A percentile compares a stretch with the other conserved stretches of the same genome.
Evolutionary conservation across 2,888 invertebrate species (phyloP).

Genomic region (Drosophila kuntzei): DNA sequence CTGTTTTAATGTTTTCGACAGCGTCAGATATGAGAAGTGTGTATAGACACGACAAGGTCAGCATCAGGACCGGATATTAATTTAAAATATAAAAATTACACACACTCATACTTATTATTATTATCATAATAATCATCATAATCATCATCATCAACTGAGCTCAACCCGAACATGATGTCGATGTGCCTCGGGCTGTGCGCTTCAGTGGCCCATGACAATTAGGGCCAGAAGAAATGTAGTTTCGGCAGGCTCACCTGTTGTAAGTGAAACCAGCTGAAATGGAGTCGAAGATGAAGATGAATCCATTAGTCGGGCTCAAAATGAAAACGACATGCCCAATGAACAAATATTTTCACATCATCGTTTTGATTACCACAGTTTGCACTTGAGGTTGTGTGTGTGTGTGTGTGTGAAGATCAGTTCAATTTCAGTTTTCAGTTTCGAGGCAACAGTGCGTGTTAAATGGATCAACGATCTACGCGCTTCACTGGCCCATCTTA

Average conservation of each 20-base stretch:
- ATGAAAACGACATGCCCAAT: slow-evolving; percentile 67
- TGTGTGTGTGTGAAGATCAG: slow-evolving; percentile 23
- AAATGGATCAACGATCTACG: slow-evolving; percentile 73
- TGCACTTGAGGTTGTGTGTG: slow-evolving; percentile 24
- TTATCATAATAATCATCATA: slow-evolving; percentile 56
- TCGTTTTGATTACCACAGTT: slow-evolving; percentile 71
- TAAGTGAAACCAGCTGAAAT: slow-evolving; percentile 58
- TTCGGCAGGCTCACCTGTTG: slow-evolving; percentile 54
- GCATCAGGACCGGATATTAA: slow-evolving; percentile 70
- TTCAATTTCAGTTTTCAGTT: slow-evolving; percentile 76
- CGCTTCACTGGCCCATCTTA: slow-evolving; percentile 54
- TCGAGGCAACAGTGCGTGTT: slow-evolving; percentile 72
- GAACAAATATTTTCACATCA: slow-evolving; percentile 77
- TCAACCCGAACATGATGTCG: slow-evolving; percentile 17
- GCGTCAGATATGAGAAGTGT: slow-evolving; percentile 6
- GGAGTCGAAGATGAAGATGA: slow-evolving; percentile 24
- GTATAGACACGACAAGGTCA: slow-evolving; percentile 39
- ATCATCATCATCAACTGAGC: slow-evolving; percentile 25
- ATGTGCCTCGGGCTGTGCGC: slow-evolving; percentile 52
- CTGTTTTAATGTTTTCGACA: slow-evolving; percentile 51
- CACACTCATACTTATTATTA: slow-evolving; percentile 35
- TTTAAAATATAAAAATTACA: slow-evolving; percentile 65
- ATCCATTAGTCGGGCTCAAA: slow-evolving; percentile 57
- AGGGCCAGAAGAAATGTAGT: slow-evolving; percentile 61
- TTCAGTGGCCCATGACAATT: slow-evolving; percentile 79